A percentile compares a stretch with the other conserved stretches of the same genome.
Conservation (phyloP, 2,888 invertebrate species). For the Caenorhabditis drosophilae region DNA sequence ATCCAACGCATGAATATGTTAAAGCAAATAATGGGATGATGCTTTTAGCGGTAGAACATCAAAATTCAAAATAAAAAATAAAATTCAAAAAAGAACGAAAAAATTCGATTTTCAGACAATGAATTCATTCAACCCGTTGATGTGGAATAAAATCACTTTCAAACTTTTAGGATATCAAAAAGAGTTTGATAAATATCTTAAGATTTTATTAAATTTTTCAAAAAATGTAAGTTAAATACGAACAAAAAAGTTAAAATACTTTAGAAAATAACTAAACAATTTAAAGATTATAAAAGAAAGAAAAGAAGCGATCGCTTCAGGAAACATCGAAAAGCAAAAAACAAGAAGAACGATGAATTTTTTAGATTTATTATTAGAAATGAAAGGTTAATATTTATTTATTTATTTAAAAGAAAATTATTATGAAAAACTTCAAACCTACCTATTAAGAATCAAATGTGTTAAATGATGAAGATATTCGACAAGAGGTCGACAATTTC, state of each 20-base stretch:
- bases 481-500: conserved; percentile 70
- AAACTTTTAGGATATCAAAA: conserved; percentile 24
- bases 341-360: conserved; percentile 68
- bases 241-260: neutral
- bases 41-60: conserved; percentile 30
- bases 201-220: conserved; percentile 18
- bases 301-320: conserved; percentile 12
- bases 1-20: conserved; percentile 55
- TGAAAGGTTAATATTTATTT: too few relatives aligned
- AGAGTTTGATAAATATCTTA: conserved; percentile 19
- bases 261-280: neutral
- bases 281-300: conserved; percentile 22
- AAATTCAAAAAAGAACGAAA: too few relatives aligned
- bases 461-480: conserved; percentile 70
- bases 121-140: conserved; percentile 24
- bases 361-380: conserved; percentile 72
- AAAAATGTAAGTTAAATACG: conserved; percentile 2
- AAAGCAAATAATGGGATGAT: conserved; percentile 52
- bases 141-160: conserved; percentile 19
- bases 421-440: too few relatives aligned
- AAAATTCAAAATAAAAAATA: too few relatives aligned
- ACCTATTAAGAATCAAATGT: conserved; percentile 68
- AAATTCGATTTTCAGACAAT: too few relatives aligned
- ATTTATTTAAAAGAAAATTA: too few relatives aligned
- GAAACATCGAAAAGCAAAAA: conserved; percentile 25